Evolutionary conservation across 1,140 invertebrate genomes (phyloP).

Genomic region (Drosophila orosa): DNA sequence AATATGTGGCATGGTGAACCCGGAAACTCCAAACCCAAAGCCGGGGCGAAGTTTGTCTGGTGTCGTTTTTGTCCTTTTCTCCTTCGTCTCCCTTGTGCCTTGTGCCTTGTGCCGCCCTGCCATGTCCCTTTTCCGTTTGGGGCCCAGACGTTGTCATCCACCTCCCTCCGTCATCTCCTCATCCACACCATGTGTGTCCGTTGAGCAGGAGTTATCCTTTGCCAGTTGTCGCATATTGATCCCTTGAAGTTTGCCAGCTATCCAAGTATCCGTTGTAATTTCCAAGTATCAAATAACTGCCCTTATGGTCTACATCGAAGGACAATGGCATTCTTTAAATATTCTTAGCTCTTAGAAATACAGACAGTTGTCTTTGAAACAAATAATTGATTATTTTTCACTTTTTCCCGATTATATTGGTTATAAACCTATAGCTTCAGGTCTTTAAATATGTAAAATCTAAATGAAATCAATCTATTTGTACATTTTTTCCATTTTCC

Average conservation of each 20-base stretch:
- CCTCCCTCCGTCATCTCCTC: background rate
- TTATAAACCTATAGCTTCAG: no score
- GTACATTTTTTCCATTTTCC: no score
- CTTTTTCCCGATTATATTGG: no score
- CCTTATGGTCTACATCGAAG: background rate
- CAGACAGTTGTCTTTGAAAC: background rate
- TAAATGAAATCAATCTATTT: no score
- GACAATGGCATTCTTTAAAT: constrained; percentile 4
- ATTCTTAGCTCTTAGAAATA: constrained; percentile 1
- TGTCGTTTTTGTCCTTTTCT: constrained; percentile 33
- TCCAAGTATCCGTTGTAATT: constrained; percentile 3
- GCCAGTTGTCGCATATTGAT: constrained; percentile 12
- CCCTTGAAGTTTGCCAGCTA: constrained; percentile 11
- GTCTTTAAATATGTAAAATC: no score
- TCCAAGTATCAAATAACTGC: constrained; percentile 16
- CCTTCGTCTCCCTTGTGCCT: background rate
- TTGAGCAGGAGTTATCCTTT: background rate
- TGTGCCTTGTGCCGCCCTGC: no score
- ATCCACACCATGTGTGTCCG: constrained; percentile 28
- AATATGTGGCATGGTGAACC: constrained; percentile 13
- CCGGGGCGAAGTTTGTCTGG: constrained; percentile 36
- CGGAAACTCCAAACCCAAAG: constrained; percentile 27
- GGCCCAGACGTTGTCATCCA: constrained; percentile 32
- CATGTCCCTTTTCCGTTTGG: constrained; percentile 8
- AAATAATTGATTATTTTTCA: no score